Base-by-base conservation (phyloP, 1,140 invertebrate genomes). In the Pteromalus puparum region DNA sequence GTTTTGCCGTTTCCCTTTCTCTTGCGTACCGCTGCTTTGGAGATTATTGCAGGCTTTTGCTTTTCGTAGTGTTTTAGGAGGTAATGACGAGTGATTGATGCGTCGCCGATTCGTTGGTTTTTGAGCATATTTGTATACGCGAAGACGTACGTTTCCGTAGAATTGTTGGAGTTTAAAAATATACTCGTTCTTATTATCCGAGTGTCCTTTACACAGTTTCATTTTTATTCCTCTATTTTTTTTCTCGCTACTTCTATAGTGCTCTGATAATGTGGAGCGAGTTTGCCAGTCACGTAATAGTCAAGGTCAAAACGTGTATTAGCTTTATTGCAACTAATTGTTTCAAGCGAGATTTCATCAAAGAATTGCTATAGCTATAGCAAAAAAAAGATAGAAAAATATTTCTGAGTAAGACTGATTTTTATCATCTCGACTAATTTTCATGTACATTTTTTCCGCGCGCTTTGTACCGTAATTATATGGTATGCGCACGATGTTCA, bases 271-370 rank as follows among this genome's bases (percentile, higher is more conserved):
- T 18, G 53, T 53, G 1, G 48, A 53, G 48, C 48, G 4, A 61
- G 53, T 7, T 21, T 18, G 53, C 21, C 5, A 61, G 53, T 21
- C 53, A n/a, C 53, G 53, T n/a, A 61, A 61, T n/a, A 61, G 18
- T 18, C 53, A 61, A 61, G 53, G 53, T n/a, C n/a, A n/a, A n/a
- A n/a, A 21, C 53, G 7, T n/a, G n/a, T n/a, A n/a, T n/a, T n/a
- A n/a, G 53, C 53, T 61, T 77, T 77, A 28, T 77, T 61, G 53
- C 46, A 28, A 18, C n/a, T 78, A 78, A 78, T 78, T 78, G 34
- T 78, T 78, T 65, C 6, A 65, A 65, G n/a, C n/a, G 76, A 78
- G 28, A 65, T 65, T 78, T 78, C 53, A 78, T 34, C 30, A n/a
- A 65, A 53, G 26, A 34, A 28, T n/a, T 18, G 18, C 6, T 78